Evolutionary conservation across 2,797 vertebrate genomes (phyloP).

Genomic region (Xenentodon cancila): DNA sequence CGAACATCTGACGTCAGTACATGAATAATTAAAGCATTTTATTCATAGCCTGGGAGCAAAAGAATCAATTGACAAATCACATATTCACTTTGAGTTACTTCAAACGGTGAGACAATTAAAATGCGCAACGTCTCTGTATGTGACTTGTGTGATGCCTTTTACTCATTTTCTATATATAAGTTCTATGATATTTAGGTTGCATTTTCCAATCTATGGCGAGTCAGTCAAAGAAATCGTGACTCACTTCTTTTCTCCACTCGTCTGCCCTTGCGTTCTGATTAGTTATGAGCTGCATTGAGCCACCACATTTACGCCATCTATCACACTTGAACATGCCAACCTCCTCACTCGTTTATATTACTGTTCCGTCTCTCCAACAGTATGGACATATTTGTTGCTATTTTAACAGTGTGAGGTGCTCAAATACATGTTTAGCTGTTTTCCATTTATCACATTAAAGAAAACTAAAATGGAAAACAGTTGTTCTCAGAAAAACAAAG

Average conservation of each 20-base stretch:
- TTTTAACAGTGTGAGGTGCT: constrained; percentile 2
- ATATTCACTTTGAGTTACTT: constrained; percentile 87
- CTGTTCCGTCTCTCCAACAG: constrained; percentile 5
- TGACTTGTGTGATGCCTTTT: constrained; percentile 39
- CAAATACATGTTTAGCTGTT: background rate
- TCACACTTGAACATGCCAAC: constrained; percentile 37
- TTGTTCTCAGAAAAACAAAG: too few relatives aligned
- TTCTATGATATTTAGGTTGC: constrained; percentile 56
- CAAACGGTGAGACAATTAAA: constrained; percentile 81
- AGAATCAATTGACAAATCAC: constrained; percentile 90
- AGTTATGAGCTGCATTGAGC: constrained; percentile 36
- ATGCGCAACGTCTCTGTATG: constrained; percentile 72
- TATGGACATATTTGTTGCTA: constrained; percentile 18
- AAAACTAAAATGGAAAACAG: background rate
- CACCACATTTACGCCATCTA: constrained; percentile 34
- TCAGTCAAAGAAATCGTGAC: constrained; percentile 43
- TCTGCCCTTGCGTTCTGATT: constrained; percentile 41
- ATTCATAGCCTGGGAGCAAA: constrained; percentile 88
- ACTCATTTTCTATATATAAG: constrained; percentile 69
- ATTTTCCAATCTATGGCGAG: constrained; percentile 42
- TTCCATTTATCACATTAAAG: background rate
- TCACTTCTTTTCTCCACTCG: constrained; percentile 25
- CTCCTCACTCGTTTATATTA: constrained; percentile 40
- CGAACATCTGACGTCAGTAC: constrained; percentile 83
- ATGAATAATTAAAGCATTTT: constrained; percentile 88